Evolutionary conservation across 1,140 invertebrate genomes (phyloP), one percentile per base, ranked within the genome.

Genomic region (Portunus trituberculatus): DNA sequence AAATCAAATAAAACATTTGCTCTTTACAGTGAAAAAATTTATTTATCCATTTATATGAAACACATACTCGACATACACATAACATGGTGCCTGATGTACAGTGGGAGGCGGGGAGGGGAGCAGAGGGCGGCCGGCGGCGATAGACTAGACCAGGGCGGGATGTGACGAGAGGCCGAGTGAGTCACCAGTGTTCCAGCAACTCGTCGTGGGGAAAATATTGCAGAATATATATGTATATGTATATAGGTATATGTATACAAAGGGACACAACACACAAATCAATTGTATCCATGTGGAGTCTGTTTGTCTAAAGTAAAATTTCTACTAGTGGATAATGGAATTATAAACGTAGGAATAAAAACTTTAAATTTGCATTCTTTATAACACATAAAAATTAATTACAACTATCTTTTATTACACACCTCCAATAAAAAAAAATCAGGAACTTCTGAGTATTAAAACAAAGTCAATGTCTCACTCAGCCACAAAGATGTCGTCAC

Each of bases 1-100:
- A 39, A 39, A 39, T 59, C 20, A 25, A 88, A 39, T 45, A 25
- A 91, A 48, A 91, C 48, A 88, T 88, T 14, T 46, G 45, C 8
- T 45, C 86, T 25, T 88, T 96, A 96, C 96, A 95, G 96, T 96
- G 96, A 96, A 96, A 96, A 96, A 96, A 95, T 96, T 96, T 96
- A 96, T 96, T 96, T 91, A 96, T 96, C 96, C 96, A 96, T 96
- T 95, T 94, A 96, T 96, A 96, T 96, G 96, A 96, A 96, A 96
- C 96, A 96, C 96, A 95, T 94, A 96, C 93, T 94, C 95, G 94
- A 96, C 94, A 96, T 94, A 96, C 96, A 96, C 95, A 95, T 94
- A 94, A 96, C 93, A 93, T 94, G 89, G 95, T 86, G 95, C 91
- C 95, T 96, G 52, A 59, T 59, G 95, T 96, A 96, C 95, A 95